Evolutionary conservation across 2,888 invertebrate genomes (phyloP).

Genomic region (Eilema caniola): DNA sequence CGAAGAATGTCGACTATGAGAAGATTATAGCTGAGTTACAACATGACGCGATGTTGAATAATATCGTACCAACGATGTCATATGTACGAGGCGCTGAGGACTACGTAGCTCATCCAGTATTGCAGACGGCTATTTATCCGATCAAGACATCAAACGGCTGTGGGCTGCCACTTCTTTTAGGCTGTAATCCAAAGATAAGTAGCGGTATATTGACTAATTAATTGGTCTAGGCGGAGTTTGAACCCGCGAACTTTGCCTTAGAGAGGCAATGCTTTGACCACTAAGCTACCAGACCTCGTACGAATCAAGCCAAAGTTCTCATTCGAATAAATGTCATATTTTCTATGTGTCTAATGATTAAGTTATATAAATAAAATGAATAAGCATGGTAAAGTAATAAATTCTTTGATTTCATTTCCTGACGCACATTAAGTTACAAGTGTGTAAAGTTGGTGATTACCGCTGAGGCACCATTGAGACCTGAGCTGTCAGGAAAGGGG

Average conservation of each 20-base stretch:
- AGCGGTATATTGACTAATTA: slow-evolving; percentile 46
- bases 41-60: slow-evolving; percentile 72
- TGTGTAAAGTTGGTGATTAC: no score
- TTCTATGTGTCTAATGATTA: background rate
- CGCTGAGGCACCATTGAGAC: no score
- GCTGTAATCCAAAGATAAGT: slow-evolving; percentile 64
- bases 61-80: slow-evolving; percentile 77
- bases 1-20: slow-evolving; percentile 55
- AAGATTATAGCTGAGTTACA: slow-evolving; percentile 60
- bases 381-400: background rate
- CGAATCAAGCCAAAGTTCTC: no score
- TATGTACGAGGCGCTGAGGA: slow-evolving; percentile 53
- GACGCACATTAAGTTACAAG: background rate
- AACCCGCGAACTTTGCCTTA: no score
- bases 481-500: no score
- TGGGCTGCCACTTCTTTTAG: slow-evolving; percentile 63
- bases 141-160: slow-evolving; percentile 43
- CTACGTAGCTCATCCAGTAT: slow-evolving; percentile 25
- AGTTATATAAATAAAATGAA: background rate
- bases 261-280: no score
- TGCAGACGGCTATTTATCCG: slow-evolving; percentile 50
- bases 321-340: background rate
- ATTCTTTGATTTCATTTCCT: background rate
- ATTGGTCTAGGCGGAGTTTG: no score
- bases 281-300: no score